A percentile compares a stretch with the other conserved stretches of the same genome.
Evolutionary conservation across 2,113 vertebrate species (phyloP).

Genomic region (Notechis scutatus): DNA sequence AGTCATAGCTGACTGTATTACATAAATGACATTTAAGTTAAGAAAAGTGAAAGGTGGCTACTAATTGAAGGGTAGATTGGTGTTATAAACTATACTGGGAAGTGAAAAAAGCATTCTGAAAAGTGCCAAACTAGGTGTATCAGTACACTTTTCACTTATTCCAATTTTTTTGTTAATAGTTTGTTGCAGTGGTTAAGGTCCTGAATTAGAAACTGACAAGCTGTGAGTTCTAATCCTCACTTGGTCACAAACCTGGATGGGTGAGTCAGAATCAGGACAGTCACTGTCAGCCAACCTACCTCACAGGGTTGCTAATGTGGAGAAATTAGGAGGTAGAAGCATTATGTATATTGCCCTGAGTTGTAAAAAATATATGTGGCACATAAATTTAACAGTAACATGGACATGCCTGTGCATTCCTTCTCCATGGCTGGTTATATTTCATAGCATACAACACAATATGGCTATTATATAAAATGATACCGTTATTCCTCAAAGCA

Average conservation of each 20-base stretch:
- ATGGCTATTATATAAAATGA: background rate
- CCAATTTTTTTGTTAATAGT: background rate
- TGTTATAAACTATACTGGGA: background rate
- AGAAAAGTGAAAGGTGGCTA: background rate
- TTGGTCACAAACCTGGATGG: background rate
- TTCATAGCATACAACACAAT: background rate
- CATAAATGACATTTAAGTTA: background rate
- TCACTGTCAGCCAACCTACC: background rate
- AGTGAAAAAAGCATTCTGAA: background rate
- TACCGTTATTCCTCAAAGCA: background rate
- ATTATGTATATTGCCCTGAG: background rate
- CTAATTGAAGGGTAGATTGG: background rate
- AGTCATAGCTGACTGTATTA: background rate
- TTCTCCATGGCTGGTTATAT: background rate
- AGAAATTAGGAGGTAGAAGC: background rate
- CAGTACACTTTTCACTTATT: background rate
- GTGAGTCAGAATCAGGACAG: background rate
- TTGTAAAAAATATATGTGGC: background rate
- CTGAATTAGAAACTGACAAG: background rate
- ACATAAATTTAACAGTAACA: background rate
- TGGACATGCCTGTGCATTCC: background rate
- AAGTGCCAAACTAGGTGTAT: background rate
- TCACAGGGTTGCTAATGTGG: background rate
- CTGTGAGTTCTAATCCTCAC: background rate
- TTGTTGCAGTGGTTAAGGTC: background rate